A percentile compares a stretch with the other conserved stretches of the same genome.
Evolutionary conservation across 1,140 invertebrate species (phyloP).

Genomic region (Homarus americanus): DNA sequence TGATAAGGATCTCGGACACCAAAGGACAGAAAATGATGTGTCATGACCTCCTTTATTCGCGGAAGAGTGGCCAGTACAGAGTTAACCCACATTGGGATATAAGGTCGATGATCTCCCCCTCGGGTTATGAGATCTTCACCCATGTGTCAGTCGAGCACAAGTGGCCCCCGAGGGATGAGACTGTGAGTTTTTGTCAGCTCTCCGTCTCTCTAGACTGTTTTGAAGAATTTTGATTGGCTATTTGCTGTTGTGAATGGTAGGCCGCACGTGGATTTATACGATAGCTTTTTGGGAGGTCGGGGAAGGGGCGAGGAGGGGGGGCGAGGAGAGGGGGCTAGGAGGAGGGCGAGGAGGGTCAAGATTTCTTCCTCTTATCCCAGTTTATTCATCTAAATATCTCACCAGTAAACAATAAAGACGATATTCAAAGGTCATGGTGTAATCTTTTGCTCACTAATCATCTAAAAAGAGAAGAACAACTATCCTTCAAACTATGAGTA

Average conservation of each 20-base stretch:
- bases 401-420: no score
- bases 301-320: no score
- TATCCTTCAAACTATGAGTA: no score
- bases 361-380: no score
- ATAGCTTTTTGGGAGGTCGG: no score
- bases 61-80: neutral
- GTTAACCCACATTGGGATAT: neutral
- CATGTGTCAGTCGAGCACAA: neutral
- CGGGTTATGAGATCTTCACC: neutral
- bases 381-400: no score
- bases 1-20: slow-evolving; percentile 50
- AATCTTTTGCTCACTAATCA: no score
- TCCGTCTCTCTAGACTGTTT: neutral
- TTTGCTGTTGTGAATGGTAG: slow-evolving; percentile 40
- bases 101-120: neutral
- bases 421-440: no score
- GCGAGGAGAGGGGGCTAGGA: no score
- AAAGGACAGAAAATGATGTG: slow-evolving; percentile 63
- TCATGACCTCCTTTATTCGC: slow-evolving; percentile 45
- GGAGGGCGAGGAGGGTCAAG: no score
- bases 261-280: neutral
- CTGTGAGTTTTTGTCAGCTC: slow-evolving; percentile 19
- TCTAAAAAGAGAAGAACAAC: no score
- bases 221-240: slow-evolving; percentile 63
- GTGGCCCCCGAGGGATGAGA: neutral